Evolutionary conservation across 2,888 invertebrate species (phyloP), one percentile per base, ranked within the genome.

Genomic region (Campaea margaritaria): DNA sequence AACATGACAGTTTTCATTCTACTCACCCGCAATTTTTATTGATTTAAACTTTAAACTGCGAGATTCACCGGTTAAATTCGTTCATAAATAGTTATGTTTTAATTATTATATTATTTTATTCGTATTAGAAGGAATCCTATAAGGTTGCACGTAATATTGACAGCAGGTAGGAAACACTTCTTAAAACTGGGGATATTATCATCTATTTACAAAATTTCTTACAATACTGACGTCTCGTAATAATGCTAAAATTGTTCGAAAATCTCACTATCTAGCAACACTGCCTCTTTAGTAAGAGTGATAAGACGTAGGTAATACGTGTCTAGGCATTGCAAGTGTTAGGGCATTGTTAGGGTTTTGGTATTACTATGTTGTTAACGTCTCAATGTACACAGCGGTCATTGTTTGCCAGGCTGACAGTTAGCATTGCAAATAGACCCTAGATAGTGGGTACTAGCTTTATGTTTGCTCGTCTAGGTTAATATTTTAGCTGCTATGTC

Each of bases 261-360:
- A n/a, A 16, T 5, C 16, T 11, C 2, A 3, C 16, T 42, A 10
- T 16, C 15, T 42, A 5, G 15, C 12, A 16, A 42, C 42, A 42
- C 42, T 42, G 34, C 31, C 34, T 31, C 31, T 15, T 34, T 15
- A 46, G 14, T 7, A 49, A 15, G n/a, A n/a, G n/a, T n/a, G n/a
- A 28, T 45, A 58, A 11, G 57, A 50, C 43, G 47, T 59, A 58
- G 52, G 51, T 41, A 52, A 49, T 38, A 69, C 74, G 75, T 73
- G 77, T 65, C 70, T 70, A 72, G 70, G 58, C 70, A 53, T 56
- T 64, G 65, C 69, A 67, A 72, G 53, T 58, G 46, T 57, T 34
- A 14, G 45, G 47, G 21, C 16, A 21, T 46, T 44, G 53, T 64
- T 67, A 65, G 69, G 64, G 69, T 65, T 65, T 65, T 36, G 41